phyloP scores from a whole-genome alignment of 2,888 invertebrate species.

The Phortica okadai region DNA sequence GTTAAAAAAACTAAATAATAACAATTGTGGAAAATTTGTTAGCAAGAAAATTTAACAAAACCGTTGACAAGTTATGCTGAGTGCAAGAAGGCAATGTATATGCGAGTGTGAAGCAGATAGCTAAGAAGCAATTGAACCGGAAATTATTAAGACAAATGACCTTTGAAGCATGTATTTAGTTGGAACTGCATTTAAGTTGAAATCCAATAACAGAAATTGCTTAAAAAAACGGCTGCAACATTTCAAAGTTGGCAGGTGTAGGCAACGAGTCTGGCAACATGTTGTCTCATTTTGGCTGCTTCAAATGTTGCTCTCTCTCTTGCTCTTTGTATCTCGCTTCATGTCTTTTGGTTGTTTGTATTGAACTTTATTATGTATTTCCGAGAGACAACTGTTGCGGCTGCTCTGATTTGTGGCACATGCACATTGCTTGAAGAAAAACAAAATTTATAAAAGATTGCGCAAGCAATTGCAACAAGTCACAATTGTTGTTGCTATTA shows the following conservation, averaged over 20 bases:
- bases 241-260: neutral
- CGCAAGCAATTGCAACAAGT: neutral
- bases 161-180: neutral
- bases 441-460: neutral
- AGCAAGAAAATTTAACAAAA: neutral
- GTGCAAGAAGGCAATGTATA: no score
- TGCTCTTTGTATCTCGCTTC: no score
- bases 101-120: neutral
- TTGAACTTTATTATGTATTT: conserved; percentile 19
- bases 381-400: conserved; percentile 8
- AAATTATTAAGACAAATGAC: conserved; percentile 8
- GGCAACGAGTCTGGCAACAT: conserved; percentile 8
- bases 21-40: conserved; percentile 17
- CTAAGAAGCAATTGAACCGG: neutral
- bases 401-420: conserved; percentile 4
- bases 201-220: neutral
- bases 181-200: neutral
- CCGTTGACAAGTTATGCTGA: neutral
- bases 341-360: neutral
- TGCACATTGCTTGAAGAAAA: neutral
- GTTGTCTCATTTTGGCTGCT: neutral
- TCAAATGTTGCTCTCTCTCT: neutral
- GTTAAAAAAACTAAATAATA: conserved; percentile 13
- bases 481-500: neutral
- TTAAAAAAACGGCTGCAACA: neutral